Conservation (phyloP, 2,797 vertebrate species). For the Tolypeutes matacus region DNA sequence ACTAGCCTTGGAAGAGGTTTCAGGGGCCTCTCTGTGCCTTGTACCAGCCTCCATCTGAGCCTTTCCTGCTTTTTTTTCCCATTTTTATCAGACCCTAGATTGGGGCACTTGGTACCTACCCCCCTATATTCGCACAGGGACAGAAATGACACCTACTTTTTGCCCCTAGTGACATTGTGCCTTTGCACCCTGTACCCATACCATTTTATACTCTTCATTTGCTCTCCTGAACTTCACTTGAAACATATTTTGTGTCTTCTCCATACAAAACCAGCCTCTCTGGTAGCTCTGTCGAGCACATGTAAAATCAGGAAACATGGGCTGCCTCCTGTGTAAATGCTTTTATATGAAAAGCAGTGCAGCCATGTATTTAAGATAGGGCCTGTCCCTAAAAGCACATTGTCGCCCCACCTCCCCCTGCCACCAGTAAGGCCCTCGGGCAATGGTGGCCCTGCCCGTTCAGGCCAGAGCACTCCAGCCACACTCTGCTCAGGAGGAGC, state of each 20-base stretch:
- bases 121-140: not conserved
- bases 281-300: not conserved
- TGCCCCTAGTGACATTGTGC: not conserved
- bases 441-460: not conserved
- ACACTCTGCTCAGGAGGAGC: not conserved
- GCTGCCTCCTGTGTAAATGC: not conserved
- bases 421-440: not conserved
- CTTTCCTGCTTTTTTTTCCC: not conserved
- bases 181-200: too few relatives aligned
- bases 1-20: not conserved
- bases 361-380: slow-evolving; percentile 30
- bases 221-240: not conserved
- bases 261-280: not conserved
- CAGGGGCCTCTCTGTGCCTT: not conserved
- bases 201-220: not conserved
- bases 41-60: not conserved
- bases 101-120: not conserved
- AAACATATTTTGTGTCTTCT: not conserved
- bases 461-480: not conserved
- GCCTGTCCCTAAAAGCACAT: slow-evolving; percentile 1
- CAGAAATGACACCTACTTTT: not conserved
- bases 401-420: not conserved
- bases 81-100: not conserved
- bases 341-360: not conserved
- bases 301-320: slow-evolving; percentile 27